Evolutionary conservation across 2,888 invertebrate species (phyloP).

Genomic region (Nemoura dubitans): DNA sequence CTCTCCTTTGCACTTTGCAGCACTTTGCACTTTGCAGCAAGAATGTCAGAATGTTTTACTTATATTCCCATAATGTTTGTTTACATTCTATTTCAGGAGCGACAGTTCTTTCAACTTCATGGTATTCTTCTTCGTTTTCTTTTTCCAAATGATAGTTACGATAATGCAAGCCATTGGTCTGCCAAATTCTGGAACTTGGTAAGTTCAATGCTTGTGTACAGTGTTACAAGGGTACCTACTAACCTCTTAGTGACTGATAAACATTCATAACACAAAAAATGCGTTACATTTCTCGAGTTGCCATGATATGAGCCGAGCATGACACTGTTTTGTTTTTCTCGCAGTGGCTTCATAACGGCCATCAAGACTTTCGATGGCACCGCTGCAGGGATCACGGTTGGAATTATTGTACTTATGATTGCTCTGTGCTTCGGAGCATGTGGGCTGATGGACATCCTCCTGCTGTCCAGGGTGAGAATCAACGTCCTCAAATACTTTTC

Average conservation of each 20-base stretch:
- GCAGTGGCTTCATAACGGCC: conserved; percentile 82
- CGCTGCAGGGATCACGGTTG: conserved; percentile 72
- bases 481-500: neutral
- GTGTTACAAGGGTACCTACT: neutral
- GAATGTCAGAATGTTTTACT: neutral
- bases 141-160: conserved; percentile 92
- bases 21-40: no score
- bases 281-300: no score
- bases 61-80: neutral
- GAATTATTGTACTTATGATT: conserved; percentile 80
- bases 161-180: conserved; percentile 90
- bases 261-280: no score
- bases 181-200: conserved; percentile 86
- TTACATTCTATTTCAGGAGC: conserved; percentile 68
- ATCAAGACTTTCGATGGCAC: conserved; percentile 67
- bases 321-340: conserved; percentile 24
- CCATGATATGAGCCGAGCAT: no score
- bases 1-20: neutral
- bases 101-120: conserved; percentile 99
- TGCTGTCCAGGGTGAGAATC: conserved; percentile 82
- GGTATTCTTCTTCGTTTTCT: conserved; percentile 99
- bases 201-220: conserved; percentile 59
- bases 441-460: conserved; percentile 79
- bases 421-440: conserved; percentile 81
- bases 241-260: no score